A percentile compares a stretch with the other conserved stretches of the same genome.
Conservation (phyloP, 92 coral and sea anemone genomes). For the Blastomussa wellsi region DNA sequence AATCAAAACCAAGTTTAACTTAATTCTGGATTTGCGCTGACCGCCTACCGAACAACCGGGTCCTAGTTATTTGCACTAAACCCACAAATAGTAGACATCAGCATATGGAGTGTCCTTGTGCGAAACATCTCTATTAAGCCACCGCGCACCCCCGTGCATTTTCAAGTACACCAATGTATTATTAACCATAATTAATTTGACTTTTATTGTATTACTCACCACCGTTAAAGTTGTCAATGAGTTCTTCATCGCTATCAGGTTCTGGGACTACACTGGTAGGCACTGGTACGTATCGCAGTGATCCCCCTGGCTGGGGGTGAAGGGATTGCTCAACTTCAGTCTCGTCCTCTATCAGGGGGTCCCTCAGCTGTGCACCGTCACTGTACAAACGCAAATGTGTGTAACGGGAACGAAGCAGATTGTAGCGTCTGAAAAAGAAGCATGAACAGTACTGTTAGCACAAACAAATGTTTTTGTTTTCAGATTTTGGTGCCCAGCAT, state of each 20-base stretch:
- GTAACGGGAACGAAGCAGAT: constrained; percentile 31
- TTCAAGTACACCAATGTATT: no score
- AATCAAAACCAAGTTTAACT: no score
- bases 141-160: no score
- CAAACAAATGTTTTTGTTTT: no score
- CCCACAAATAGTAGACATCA: no score
- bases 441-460: background rate
- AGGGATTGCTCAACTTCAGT: constrained; percentile 15
- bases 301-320: constrained; percentile 39
- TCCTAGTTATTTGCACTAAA: no score
- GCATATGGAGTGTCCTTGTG: no score
- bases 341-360: constrained; percentile 31
- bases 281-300: constrained; percentile 25
- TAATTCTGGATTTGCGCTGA: no score
- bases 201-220: background rate
- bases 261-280: constrained; percentile 16
- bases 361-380: constrained; percentile 36
- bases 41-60: no score
- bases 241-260: constrained; percentile 33
- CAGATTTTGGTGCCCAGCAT: no score
- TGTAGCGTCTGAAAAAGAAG: constrained; percentile 21
- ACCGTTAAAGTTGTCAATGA: constrained; percentile 17
- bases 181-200: no score
- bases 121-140: no score
- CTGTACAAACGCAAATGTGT: constrained; percentile 38